Evolutionary conservation across 1,140 invertebrate genomes (phyloP), one percentile per base, ranked within the genome.

Genomic region (Drosophila jambulina): DNA sequence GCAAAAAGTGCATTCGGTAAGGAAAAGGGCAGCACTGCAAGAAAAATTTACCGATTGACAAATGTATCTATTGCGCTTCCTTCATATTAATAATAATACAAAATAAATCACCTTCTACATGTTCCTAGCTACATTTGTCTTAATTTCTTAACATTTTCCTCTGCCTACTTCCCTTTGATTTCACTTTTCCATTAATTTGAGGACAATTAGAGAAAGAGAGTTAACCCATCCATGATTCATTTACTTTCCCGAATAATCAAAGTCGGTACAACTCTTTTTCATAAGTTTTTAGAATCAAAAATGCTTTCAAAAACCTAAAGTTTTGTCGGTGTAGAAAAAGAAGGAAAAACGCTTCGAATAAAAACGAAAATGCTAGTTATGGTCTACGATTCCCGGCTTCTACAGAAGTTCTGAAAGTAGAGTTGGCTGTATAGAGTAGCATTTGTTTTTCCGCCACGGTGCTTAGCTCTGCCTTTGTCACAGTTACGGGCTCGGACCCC

Each of bases 321-420:
- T 36, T 36, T 2, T 36, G 2, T 23, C 19, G 17, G 51, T 54
- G 19, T 19, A 19, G 29, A 3, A 29, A 32, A 29, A 21, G 36
- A 17, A 13, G 17, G 49, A 62, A 78, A 59, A 82, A 48, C 56
- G 43, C 19, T 62, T 78, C 38, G 48, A 78, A 82, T 70, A 72
- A 76, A 76, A 76, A 64, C 45, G 21, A 72, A 77, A 82, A 63
- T 71, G 72, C 45, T 62, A 45, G 61, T 78, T 78, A 64, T 54
- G 48, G 71, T 56, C 45, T 42, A 61, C 43, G 53, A 61, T 40
- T 51, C 38, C 54, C 17, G 29, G 49, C 56, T 59, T 49, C 61
- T 56, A 43, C 58, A 46, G 61, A 36, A 61, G 36, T 82, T 64
- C 69, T 79, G 32, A 62, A 60, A 67, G 42, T 57, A 40, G 46